Evolutionary conservation across 2,113 vertebrate species (phyloP).

Genomic region (Oreochromis niloticus): DNA sequence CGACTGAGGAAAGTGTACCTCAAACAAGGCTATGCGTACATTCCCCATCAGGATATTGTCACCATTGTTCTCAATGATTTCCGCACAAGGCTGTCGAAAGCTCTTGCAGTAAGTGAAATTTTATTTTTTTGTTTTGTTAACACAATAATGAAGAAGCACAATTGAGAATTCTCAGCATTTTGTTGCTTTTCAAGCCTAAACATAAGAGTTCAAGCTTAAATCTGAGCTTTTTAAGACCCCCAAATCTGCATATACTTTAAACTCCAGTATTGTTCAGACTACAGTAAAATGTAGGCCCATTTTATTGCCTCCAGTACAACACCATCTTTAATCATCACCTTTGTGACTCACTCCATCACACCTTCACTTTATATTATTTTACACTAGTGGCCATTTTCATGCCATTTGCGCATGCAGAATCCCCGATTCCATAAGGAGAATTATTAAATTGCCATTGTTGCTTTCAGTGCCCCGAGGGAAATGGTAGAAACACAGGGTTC

Average conservation of each 20-base stretch:
- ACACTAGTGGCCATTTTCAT: background rate
- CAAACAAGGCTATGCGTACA: constrained; percentile 81
- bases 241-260: background rate
- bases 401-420: background rate
- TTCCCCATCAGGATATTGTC: constrained; percentile 87
- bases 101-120: constrained; percentile 85
- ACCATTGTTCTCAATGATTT: constrained; percentile 88
- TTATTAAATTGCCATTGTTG: background rate
- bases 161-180: background rate
- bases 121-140: background rate
- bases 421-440: background rate
- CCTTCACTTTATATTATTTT: background rate
- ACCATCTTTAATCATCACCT: background rate
- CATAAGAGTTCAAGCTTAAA: background rate
- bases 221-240: background rate
- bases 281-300: background rate
- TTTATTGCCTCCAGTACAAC: background rate
- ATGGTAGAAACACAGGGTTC: background rate
- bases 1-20: constrained; percentile 86
- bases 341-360: background rate
- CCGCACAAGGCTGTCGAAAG: constrained; percentile 88
- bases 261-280: background rate
- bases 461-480: background rate
- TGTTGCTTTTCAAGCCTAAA: background rate
- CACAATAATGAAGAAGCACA: background rate